phyloP scores from a whole-genome alignment of 2,113 vertebrate genomes.

The Tautogolabrus adspersus region DNA sequence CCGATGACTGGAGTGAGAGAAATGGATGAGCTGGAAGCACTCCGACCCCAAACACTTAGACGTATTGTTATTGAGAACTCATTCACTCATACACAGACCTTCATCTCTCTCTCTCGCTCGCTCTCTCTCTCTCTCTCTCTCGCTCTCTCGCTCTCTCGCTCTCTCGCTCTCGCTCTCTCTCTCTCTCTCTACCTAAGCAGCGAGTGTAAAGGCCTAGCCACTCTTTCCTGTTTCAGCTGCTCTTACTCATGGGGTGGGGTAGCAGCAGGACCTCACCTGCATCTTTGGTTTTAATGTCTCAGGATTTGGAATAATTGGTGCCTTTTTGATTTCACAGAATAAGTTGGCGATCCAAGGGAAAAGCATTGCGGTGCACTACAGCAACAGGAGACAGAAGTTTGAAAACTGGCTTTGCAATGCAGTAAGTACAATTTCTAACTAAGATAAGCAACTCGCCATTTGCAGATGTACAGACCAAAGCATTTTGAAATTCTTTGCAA shows the following conservation, averaged over 20 bases:
- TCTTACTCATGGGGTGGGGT: conserved; percentile 88
- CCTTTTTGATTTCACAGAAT: conserved; percentile 90
- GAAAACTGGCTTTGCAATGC: conserved; percentile 99
- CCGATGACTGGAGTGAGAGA: conserved; percentile 66
- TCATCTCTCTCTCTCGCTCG: too few relatives aligned
- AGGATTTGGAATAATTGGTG: conserved; percentile 82
- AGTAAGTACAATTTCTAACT: conserved; percentile 80
- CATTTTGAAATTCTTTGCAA: too few relatives aligned
- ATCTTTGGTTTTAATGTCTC: conserved; percentile 79
- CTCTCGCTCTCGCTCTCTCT: too few relatives aligned
- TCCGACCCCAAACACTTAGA: conserved; percentile 86
- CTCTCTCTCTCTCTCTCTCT: too few relatives aligned
- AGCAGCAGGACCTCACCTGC: conserved; percentile 53
- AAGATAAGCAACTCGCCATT: not conserved
- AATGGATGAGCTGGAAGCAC: conserved; percentile 77
- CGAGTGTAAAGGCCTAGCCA: conserved; percentile 87
- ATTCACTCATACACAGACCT: conserved; percentile 24
- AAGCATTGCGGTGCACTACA: conserved; percentile 97
- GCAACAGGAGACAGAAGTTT: conserved; percentile 97
- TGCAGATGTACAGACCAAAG: conserved; percentile 1
- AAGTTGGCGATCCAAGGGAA: conserved; percentile 96
- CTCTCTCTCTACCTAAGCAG: conserved; percentile 68
- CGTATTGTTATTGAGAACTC: conserved; percentile 26
- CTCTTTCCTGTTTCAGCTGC: conserved; percentile 77
- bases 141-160: too few relatives aligned